Evolutionary conservation across 2,888 invertebrate species (phyloP).

Genomic region (Tinea pellionella): DNA sequence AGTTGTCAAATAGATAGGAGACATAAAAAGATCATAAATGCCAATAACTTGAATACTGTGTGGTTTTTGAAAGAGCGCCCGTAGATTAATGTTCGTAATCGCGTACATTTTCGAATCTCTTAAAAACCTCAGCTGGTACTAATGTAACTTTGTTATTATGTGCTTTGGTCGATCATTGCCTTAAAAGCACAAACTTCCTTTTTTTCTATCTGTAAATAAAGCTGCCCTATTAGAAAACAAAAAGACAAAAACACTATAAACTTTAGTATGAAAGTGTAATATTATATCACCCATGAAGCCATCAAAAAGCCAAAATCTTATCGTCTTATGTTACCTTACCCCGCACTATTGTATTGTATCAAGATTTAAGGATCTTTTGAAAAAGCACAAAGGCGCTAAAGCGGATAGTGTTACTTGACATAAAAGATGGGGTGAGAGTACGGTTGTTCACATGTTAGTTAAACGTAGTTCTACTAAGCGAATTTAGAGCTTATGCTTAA

Average conservation of each 20-base stretch:
- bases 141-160: no score
- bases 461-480: background rate
- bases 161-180: no score
- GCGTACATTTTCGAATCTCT: no score
- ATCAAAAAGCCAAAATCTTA: background rate
- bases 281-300: background rate
- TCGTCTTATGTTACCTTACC: background rate
- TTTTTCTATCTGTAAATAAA: no score
- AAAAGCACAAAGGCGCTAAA: slow-evolving; percentile 7
- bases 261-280: background rate
- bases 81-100: no score
- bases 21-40: no score
- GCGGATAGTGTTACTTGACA: slow-evolving; percentile 8
- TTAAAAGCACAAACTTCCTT: no score
- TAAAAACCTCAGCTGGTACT: no score
- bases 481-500: background rate
- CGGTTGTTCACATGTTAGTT: background rate
- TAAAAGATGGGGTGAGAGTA: slow-evolving; percentile 6
- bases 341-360: slow-evolving; percentile 9
- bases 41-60: no score
- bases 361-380: slow-evolving; percentile 9
- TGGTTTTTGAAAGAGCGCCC: no score
- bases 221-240: background rate
- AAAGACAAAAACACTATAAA: background rate
- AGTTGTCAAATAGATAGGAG: no score